Percentiles rank a stretch among this genome's conserved stretches.
Conservation (phyloP, 37 sponge, comb jelly and placozoan genomes). For the Cliona cf. orientalis region DNA sequence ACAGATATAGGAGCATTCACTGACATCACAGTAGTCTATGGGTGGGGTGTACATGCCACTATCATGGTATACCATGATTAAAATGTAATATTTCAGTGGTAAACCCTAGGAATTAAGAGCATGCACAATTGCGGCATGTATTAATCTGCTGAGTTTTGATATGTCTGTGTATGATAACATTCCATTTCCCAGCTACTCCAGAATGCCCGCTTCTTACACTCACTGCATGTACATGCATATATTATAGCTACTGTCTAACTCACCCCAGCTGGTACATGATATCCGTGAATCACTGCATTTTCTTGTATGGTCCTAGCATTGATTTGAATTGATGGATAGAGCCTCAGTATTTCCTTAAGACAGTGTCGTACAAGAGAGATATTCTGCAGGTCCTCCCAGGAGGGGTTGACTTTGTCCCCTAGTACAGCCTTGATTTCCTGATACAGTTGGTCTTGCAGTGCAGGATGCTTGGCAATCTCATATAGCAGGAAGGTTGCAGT, state of each 20-base stretch:
- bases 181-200: too few species aligned
- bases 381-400: conserved; percentile 31
- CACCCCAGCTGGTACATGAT: conserved; percentile 47
- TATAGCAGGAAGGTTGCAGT: conserved; percentile 52
- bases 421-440: conserved; percentile 20
- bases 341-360: conserved; percentile 39
- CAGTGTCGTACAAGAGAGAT: conserved; percentile 37
- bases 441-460: conserved; percentile 34
- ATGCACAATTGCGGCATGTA: too few species aligned
- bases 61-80: too few species aligned
- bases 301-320: conserved; percentile 3
- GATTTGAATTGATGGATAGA: conserved; percentile 38
- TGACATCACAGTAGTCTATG: not conserved
- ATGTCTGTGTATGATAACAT: too few species aligned
- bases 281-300: conserved; percentile 8
- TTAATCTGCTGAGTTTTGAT: too few species aligned
- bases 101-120: too few species aligned
- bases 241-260: not conserved
- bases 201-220: too few species aligned
- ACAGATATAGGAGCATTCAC: not conserved
- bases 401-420: not conserved
- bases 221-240: not conserved
- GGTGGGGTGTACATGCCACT: too few species aligned
- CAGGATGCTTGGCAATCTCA: conserved; percentile 45
- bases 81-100: too few species aligned